Evolutionary conservation across 1,140 invertebrate genomes (phyloP).

Genomic region (Drosophila nigromelanica): DNA sequence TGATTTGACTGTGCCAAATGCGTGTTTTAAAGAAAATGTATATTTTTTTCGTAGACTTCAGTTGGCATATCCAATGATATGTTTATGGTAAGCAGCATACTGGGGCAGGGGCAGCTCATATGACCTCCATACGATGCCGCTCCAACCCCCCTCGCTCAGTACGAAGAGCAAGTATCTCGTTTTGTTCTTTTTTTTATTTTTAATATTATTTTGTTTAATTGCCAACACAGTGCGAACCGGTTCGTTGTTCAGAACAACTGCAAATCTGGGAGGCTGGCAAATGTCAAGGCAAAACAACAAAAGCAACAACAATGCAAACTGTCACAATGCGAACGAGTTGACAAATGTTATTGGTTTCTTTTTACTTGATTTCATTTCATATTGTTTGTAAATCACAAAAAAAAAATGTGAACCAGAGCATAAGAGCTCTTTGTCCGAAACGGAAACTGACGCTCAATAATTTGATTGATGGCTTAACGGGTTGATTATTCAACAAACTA

Average conservation of each 20-base stretch:
- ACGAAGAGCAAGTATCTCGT: conserved; percentile 20
- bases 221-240: conserved; percentile 56
- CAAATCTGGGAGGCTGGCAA: conserved; percentile 49
- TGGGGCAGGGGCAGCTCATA: background rate
- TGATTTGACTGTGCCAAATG: no score
- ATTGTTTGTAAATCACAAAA: conserved; percentile 1
- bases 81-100: conserved; percentile 18
- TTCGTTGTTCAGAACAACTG: conserved; percentile 44
- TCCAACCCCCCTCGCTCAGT: background rate
- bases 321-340: conserved; percentile 54
- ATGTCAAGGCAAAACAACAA: conserved; percentile 57
- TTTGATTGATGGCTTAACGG: conserved; percentile 8
- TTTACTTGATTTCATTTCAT: conserved; percentile 5
- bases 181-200: conserved; percentile 12
- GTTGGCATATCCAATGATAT: conserved; percentile 12
- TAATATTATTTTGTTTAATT: conserved; percentile 55
- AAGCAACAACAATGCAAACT: conserved; percentile 34
- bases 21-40: no score
- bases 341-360: conserved; percentile 34
- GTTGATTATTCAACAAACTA: conserved; percentile 23
- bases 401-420: conserved; percentile 1
- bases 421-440: background rate
- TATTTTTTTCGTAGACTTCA: background rate
- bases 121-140: conserved; percentile 8
- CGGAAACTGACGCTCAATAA: conserved; percentile 9